Evolutionary conservation across 2,888 invertebrate genomes (phyloP).

Genomic region (Mystacides longicornis): DNA sequence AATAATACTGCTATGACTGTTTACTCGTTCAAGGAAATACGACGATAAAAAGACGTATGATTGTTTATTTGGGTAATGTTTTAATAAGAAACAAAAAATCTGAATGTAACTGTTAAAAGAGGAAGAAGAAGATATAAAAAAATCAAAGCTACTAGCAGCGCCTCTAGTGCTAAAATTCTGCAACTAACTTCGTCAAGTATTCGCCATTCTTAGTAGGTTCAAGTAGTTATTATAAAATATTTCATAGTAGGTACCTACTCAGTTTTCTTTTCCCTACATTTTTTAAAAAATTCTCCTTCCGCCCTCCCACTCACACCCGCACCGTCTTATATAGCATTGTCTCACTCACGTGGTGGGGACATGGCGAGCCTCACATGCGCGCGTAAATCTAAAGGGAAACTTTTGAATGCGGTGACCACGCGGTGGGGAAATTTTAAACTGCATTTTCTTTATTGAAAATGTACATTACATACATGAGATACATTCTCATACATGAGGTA

Average conservation of each 20-base stretch:
- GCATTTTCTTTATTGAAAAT: not conserved
- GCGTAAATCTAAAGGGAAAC: slow-evolving; percentile 30
- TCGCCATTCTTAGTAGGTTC: not conserved
- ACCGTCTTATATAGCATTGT: slow-evolving; percentile 19
- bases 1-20: too few relatives aligned
- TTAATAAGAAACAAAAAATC: not conserved
- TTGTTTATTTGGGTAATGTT: too few relatives aligned
- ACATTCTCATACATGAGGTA: too few relatives aligned
- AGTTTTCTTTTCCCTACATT: slow-evolving; percentile 26
- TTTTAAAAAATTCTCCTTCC: slow-evolving; percentile 23
- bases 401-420: slow-evolving; percentile 14
- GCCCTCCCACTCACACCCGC: slow-evolving; percentile 15
- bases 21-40: too few relatives aligned
- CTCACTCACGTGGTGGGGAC: slow-evolving; percentile 20
- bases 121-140: not conserved
- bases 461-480: too few relatives aligned
- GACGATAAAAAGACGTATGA: too few relatives aligned
- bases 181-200: not conserved
- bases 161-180: not conserved
- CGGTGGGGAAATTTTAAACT: slow-evolving; percentile 24
- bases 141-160: not conserved
- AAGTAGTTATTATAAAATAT: not conserved
- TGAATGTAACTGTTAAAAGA: not conserved
- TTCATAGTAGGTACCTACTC: not conserved
- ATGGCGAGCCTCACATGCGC: slow-evolving; percentile 18